Base-by-base conservation (phyloP, 2,888 invertebrate genomes). In the Drosophila paracracens region DNA sequence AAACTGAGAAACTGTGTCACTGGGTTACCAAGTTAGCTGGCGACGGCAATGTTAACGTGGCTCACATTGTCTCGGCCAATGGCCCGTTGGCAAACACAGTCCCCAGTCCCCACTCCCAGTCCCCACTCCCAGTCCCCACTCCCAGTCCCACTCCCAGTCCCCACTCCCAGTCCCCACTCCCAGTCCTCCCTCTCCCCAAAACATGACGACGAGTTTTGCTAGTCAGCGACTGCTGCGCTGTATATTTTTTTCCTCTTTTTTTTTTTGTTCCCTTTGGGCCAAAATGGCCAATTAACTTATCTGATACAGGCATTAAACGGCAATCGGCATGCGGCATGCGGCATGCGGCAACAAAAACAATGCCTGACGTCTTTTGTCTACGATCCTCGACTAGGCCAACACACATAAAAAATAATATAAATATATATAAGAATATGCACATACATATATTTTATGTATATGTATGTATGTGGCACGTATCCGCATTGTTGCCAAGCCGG, bases 221-320 rank as follows among this genome's bases (percentile, higher is more conserved):
- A 61, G 62, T 51, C 57, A 48, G 31, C 70, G 59, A 52, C 69
- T 66, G 63, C 40, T 65, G 53, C 36, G 8, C 25, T 7, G 13
- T 36, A 7, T 16, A 16, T 36, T 16, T 36, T 13, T 3, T 51
- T 2, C 6, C 35, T 52, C n/a, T 33, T 33, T 18, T 13, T 38
- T 38, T 38, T 40, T 29, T 65, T 76, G 74, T 75, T 86, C 82
- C 84, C 84, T 84, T 86, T 87, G 82, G 84, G 84, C 84, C 81
- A 78, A 84, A 87, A 77, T 70, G 84, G 82, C 87, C 84, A 85
- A 85, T 85, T 87, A 85, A 82, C 80, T 80, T 86, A 84, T 86
- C 87, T 87, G 84, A 86, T 84, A 80, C 69, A 60, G 76, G 71
- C 63, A 53, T 46, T 11, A 54, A 43, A 54, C 54, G 51, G 50